These are phyloP conservation scores for Periophthalmodon schlosseri DNA, from an alignment of 2,113 vertebrate genomes.

Conservation along the genomic window DNA sequence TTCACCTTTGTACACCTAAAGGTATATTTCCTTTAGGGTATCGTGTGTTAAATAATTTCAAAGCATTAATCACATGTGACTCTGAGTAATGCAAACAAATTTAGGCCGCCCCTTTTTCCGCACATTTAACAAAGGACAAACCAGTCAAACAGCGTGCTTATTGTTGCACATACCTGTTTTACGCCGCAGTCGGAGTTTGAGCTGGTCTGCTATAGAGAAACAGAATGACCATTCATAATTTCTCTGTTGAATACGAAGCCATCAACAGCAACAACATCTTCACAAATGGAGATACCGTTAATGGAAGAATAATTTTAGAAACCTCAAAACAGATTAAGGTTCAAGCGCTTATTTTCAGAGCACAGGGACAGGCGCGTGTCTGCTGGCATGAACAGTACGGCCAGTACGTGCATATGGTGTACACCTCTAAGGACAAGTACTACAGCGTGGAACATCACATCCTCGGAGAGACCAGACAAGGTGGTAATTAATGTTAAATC, in stretches of 20 bases:
- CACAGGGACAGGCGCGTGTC: conserved; percentile 59
- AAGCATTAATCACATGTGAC: neutral
- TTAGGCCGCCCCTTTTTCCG: neutral
- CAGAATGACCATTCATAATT: conserved; percentile 43
- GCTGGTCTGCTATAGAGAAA: neutral
- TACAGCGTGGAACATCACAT: conserved; percentile 58
- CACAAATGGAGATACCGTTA: conserved; percentile 66
- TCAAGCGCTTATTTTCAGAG: conserved; percentile 47
- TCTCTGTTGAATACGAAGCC: conserved; percentile 69
- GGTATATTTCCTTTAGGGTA: neutral
- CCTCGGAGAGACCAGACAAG: conserved; percentile 44
- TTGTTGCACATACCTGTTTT: neutral
- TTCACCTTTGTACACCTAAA: neutral
- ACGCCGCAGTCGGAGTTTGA: neutral
- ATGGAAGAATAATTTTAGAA: conserved; percentile 67
- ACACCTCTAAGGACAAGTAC: conserved; percentile 61
- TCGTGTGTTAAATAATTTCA: neutral
- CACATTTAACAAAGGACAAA: neutral
- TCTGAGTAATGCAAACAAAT: neutral
- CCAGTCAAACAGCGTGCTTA: neutral
- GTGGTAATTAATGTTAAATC: conserved; percentile 59
- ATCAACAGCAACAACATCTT: conserved; percentile 67
- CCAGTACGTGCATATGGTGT: neutral
- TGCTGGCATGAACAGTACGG: conserved; percentile 50
- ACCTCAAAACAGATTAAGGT: conserved; percentile 53